Conservation (phyloP, 2,797 vertebrate species). For the Petrocephalus sullivani region DNA sequence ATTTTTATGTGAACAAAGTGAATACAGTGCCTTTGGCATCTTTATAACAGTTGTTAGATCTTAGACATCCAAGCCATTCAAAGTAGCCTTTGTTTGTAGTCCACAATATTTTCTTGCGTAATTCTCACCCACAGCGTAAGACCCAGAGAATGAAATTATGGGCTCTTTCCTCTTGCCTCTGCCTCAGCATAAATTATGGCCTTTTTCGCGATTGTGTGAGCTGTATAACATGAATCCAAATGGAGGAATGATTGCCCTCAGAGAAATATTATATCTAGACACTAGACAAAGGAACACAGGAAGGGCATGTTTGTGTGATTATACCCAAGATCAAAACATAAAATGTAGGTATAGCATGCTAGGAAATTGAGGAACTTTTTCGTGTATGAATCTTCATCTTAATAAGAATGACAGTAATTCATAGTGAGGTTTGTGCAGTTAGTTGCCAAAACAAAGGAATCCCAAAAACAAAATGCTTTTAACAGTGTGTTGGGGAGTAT, state of each 20-base stretch:
- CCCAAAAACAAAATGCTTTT: not conserved
- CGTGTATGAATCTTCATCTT: not conserved
- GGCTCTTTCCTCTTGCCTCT: not conserved
- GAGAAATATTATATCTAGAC: not conserved
- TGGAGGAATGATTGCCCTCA: not conserved
- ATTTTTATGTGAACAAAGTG: not conserved
- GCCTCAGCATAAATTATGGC: not conserved
- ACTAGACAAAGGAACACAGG: not conserved
- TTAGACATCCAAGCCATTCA: not conserved
- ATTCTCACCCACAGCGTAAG: not conserved
- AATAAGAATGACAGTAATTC: not conserved
- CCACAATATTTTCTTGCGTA: not conserved
- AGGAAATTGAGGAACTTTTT: not conserved
- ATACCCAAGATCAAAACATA: not conserved
- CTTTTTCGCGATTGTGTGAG: not conserved
- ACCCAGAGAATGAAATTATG: not conserved
- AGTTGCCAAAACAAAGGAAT: not conserved
- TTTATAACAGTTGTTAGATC: not conserved
- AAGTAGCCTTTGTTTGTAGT: not conserved
- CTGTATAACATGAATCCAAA: not conserved
- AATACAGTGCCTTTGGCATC: not conserved
- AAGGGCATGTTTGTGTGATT: not conserved
- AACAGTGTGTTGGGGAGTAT: not conserved
- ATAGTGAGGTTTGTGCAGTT: not conserved
- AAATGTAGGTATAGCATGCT: not conserved